Percentiles rank a stretch among this genome's conserved stretches.
Evolutionary conservation across 2,113 vertebrate species (phyloP).

Genomic region (Zapus hudsonius): DNA sequence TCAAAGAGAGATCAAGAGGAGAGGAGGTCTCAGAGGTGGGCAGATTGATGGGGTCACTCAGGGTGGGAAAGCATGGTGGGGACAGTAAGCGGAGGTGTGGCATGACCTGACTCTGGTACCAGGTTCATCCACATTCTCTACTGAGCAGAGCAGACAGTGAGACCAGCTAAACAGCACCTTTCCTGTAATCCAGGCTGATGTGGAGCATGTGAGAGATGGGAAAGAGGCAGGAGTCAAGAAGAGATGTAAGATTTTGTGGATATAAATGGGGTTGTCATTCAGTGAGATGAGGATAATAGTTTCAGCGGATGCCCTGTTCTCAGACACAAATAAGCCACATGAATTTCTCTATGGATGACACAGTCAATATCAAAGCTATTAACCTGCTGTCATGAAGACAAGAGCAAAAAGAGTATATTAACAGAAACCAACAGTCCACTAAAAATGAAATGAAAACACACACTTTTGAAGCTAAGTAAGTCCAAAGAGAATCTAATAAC

Average conservation of each 20-base stretch:
- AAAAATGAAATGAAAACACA: not conserved
- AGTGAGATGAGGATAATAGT: not conserved
- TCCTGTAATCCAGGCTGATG: not conserved
- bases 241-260: not conserved
- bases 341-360: not conserved
- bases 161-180: not conserved
- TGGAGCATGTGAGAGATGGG: not conserved
- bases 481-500: not conserved
- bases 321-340: not conserved
- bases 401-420: not conserved
- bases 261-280: not conserved
- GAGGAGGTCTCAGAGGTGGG: not conserved
- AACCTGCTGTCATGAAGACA: not conserved
- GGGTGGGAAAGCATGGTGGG: too few relatives aligned
- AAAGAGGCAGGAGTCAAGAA: not conserved
- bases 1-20: not conserved
- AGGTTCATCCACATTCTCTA: not conserved
- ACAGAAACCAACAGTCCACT: not conserved
- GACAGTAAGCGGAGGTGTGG: not conserved
- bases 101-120: rapidly evolving
- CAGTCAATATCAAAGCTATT: not conserved
- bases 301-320: not conserved
- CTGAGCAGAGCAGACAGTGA: not conserved
- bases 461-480: not conserved
- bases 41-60: not conserved